phyloP scores from a whole-genome alignment of 2,113 vertebrate genomes.

The Agapornis roseicollis region DNA sequence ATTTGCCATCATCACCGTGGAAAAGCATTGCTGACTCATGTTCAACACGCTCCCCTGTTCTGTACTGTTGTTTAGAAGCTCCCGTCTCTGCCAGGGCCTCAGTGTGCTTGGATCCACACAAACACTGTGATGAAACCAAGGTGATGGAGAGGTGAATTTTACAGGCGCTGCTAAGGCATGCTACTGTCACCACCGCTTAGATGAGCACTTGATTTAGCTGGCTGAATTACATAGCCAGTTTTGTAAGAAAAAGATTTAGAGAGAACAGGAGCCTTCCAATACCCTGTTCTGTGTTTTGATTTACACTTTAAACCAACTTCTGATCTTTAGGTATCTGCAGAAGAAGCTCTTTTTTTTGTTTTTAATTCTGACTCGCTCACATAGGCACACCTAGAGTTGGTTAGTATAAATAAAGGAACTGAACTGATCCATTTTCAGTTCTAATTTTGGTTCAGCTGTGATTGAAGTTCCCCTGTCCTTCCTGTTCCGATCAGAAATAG shows the following conservation, averaged over 20 bases:
- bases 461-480: slow-evolving; percentile 38
- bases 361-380: neutral
- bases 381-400: neutral
- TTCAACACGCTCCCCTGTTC: neutral
- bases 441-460: slow-evolving; percentile 60
- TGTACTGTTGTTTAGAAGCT: neutral
- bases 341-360: neutral
- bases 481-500: slow-evolving; percentile 62
- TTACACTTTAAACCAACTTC: neutral
- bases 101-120: neutral
- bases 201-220: neutral
- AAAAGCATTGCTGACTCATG: neutral
- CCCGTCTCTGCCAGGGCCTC: neutral
- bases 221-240: neutral
- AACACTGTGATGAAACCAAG: neutral
- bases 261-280: neutral
- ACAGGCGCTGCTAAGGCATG: neutral
- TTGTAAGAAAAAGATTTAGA: neutral
- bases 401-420: slow-evolving; percentile 26
- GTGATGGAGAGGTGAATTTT: neutral
- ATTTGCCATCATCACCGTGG: neutral
- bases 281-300: neutral
- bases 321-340: neutral
- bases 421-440: slow-evolving; percentile 52
- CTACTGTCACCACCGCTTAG: neutral